Base-by-base conservation (phyloP, 2,113 vertebrate genomes). In the Phrynosoma platyrhinos region DNA sequence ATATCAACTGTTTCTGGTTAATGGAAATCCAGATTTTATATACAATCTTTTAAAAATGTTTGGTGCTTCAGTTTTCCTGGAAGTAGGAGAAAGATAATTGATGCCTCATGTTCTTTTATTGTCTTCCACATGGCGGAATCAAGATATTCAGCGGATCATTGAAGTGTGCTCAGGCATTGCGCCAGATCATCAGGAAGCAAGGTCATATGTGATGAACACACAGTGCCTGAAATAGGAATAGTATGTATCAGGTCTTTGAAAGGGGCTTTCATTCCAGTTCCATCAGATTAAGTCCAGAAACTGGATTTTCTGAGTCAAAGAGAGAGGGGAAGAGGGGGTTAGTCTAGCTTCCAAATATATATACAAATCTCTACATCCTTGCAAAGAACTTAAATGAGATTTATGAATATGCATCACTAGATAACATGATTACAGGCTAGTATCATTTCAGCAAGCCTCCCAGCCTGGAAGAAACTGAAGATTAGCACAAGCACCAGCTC, bases 121-220 rank as follows among this genome's bases (percentile, higher is more conserved):
- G 93, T 95, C 92, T 92, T 90, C 93, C 89, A 91, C 87, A 92
- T 93, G 93, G 94, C 92, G 93, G 90, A 93, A 93, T 81, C 90
- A 81, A 0, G 71, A 55, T 81, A 91, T 74, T 88, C 82, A 90
- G 85, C 64, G 47, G 82, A 90, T 90, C 53, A n/a, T 87, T 36
- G 42, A 88, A 85, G 93, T 94, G 25, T 83, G 72, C 72, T 52
- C 71, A 25, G 84, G 86, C 90, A 79, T 32, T 68, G 9, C 2
- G 80, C 90, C 85, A 94, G 87, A 87, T 68, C 86, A 71, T 90
- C 90, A 87, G 84, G 84, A 81, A 87, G 79, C 58, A 87, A 91
- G 25, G 88, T 89, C 88, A 90, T 85, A 88, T 4, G 79, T 66
- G 82, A 93, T 77, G 82, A 91, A 89, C 76, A 91, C 82, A 72